Percentiles rank a stretch among this genome's conserved stretches.
phyloP scores from a whole-genome alignment of 2,797 vertebrate species.

The Tragelaphus oryx region DNA sequence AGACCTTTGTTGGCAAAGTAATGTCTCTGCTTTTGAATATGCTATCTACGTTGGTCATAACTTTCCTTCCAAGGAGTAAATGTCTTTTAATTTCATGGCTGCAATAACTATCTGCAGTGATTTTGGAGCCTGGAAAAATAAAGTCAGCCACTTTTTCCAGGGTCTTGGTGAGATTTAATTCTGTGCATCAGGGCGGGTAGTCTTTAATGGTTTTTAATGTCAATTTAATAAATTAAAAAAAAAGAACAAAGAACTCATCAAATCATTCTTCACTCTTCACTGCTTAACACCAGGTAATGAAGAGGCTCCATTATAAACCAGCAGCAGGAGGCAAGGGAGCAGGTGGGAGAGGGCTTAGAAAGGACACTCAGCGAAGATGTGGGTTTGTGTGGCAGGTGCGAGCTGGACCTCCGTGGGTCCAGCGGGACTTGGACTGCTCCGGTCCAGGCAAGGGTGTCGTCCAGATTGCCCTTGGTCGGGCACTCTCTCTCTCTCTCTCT shows the following conservation, averaged over 20 bases:
- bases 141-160: too few species aligned
- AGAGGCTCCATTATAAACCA: background rate
- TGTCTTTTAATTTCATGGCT: too few species aligned
- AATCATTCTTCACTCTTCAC: background rate
- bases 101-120: too few species aligned
- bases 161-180: background rate
- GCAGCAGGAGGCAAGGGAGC: background rate
- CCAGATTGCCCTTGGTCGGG: background rate
- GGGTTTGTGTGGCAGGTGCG: background rate
- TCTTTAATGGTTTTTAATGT: background rate
- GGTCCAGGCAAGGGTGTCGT: background rate
- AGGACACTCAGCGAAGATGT: background rate
- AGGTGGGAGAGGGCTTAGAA: background rate
- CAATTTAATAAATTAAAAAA: background rate
- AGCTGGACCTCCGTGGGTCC: background rate
- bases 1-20: too few species aligned
- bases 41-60: too few species aligned
- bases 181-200: background rate
- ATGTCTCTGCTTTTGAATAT: too few species aligned
- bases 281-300: background rate
- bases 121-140: too few species aligned
- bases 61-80: too few species aligned
- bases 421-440: rapidly evolving
- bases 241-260: background rate
- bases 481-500: too few species aligned